Percentiles rank a stretch among this genome's conserved stretches.
phyloP scores from a whole-genome alignment of 2,113 vertebrate species.

The Cololabis saira region DNA sequence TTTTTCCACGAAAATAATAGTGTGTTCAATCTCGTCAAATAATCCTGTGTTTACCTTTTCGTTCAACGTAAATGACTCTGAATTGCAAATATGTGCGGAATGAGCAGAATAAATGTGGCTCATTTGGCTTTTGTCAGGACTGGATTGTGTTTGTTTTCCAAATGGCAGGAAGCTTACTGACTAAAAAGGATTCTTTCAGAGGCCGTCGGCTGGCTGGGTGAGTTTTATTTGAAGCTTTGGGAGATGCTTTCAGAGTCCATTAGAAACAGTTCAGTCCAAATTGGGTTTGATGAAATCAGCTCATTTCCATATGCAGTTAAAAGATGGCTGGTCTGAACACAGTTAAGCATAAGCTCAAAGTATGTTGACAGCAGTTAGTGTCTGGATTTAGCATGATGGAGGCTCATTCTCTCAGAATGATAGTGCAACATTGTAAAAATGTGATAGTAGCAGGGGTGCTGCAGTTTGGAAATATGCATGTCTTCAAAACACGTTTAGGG shows the following conservation, averaged over 20 bases:
- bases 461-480: slow-evolving; percentile 38
- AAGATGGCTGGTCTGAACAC: background rate
- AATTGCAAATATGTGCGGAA: slow-evolving; percentile 1
- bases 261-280: slow-evolving; percentile 36
- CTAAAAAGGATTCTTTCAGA: slow-evolving; percentile 29
- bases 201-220: slow-evolving; percentile 3
- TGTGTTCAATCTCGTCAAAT: too few relatives aligned
- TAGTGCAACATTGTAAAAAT: slow-evolving; percentile 25
- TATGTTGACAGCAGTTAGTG: slow-evolving; percentile 1
- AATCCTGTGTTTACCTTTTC: too few relatives aligned
- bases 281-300: slow-evolving; percentile 22
- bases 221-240: slow-evolving; percentile 30
- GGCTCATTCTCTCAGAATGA: slow-evolving; percentile 21
- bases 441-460: slow-evolving; percentile 47
- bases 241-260: slow-evolving; percentile 41
- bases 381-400: slow-evolving; percentile 15
- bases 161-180: slow-evolving; percentile 12
- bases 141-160: slow-evolving; percentile 17
- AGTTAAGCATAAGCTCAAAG: slow-evolving; percentile 6
- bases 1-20: background rate
- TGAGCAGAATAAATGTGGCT: background rate
- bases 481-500: slow-evolving; percentile 49
- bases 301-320: slow-evolving; percentile 28
- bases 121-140: slow-evolving; percentile 3
- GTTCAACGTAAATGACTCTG: background rate